Base-by-base conservation (phyloP, 2,797 vertebrate genomes). In the Pelobates cultripes region DNA sequence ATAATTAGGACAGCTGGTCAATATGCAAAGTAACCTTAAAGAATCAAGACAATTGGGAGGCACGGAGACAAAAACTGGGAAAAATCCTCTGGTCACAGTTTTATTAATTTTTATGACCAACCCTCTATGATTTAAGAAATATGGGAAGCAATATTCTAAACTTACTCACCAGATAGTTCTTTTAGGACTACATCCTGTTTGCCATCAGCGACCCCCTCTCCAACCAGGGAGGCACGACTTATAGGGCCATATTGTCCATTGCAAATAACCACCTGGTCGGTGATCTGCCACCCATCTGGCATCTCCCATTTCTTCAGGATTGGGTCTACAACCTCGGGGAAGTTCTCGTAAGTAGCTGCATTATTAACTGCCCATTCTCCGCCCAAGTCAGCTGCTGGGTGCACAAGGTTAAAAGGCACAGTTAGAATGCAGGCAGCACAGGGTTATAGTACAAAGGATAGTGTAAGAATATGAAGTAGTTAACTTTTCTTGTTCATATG, bases 231-330 rank as follows among this genome's bases (percentile, higher is more conserved):
- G 2, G 72, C 85, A 9, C 15, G 63, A 42, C 71, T 84, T 6
- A 86, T 84, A 4, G 71, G 79, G 5, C 85, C 85, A 51, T 72
- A 86, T 14, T 75, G 79, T 1, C 85, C 85, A 51, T 7, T 28
- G 41, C 83, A 81, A 41, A 82, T 8, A 41, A 69, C 44, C 43
- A 45, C 68, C 76, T 17, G 28, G 47, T 70, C 70, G 43, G 68
- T 40, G 44, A 81, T 70, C 3, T 17, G 47, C 44, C 77, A 69
- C 6, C 72, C 79, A 0, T 66, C 10, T 3, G 85, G 75, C 43
- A 86, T 55, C 77, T 81, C 75, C 75, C 63, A 76, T 7, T 42
- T 77, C 7, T 63, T 45, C 14, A 86, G 72, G 8, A 42, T 17
- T 3, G 82, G 9, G 43, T 78, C 75, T 4, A 2, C 7, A 3